A percentile compares a stretch with the other conserved stretches of the same genome.
phyloP scores from a whole-genome alignment of 2,888 invertebrate genomes.

The Trichopoda pennipes region DNA sequence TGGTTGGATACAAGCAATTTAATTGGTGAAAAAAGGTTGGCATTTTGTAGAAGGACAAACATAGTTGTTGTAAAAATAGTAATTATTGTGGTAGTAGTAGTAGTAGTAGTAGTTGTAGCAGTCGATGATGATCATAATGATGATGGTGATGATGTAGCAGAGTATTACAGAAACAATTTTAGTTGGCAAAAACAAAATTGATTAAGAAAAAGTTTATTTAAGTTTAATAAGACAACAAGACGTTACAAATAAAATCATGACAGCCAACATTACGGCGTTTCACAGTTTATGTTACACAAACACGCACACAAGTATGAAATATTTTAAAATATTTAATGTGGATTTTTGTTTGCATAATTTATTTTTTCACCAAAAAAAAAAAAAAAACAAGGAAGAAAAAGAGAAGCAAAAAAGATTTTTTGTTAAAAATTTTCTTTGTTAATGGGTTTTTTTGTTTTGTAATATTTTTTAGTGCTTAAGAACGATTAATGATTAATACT shows the following conservation, averaged over 20 bases:
- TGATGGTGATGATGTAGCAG: slow-evolving; percentile 45
- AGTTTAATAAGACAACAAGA: slow-evolving; percentile 57
- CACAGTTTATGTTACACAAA: slow-evolving; percentile 29
- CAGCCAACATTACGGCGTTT: slow-evolving; percentile 43
- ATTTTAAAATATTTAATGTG: slow-evolving; percentile 33
- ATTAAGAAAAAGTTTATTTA: slow-evolving; percentile 39
- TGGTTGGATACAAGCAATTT: slow-evolving; percentile 39
- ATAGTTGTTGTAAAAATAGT: slow-evolving; percentile 34
- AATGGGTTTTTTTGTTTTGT: slow-evolving; percentile 38
- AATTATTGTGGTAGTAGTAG: slow-evolving; percentile 16
- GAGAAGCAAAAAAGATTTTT: slow-evolving; percentile 56
- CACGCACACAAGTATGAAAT: slow-evolving; percentile 17
- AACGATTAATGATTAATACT: slow-evolving; percentile 50
- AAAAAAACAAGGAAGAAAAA: slow-evolving; percentile 50
- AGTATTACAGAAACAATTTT: slow-evolving; percentile 22
- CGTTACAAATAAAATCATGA: slow-evolving; percentile 47
- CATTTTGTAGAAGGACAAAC: slow-evolving; percentile 44
- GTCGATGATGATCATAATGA: slow-evolving; percentile 30
- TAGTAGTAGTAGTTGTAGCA: slow-evolving; percentile 37
- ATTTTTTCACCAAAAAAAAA: slow-evolving; percentile 34
- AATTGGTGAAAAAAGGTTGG: slow-evolving; percentile 43
- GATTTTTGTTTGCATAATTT: slow-evolving; percentile 33
- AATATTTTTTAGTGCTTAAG: slow-evolving; percentile 18
- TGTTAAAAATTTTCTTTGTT: slow-evolving; percentile 60
- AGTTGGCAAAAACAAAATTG: slow-evolving; percentile 37